Percentiles rank a stretch among this genome's conserved stretches.
phyloP scores from a whole-genome alignment of 2,113 vertebrate species.

The Thymallus thymallus region DNA sequence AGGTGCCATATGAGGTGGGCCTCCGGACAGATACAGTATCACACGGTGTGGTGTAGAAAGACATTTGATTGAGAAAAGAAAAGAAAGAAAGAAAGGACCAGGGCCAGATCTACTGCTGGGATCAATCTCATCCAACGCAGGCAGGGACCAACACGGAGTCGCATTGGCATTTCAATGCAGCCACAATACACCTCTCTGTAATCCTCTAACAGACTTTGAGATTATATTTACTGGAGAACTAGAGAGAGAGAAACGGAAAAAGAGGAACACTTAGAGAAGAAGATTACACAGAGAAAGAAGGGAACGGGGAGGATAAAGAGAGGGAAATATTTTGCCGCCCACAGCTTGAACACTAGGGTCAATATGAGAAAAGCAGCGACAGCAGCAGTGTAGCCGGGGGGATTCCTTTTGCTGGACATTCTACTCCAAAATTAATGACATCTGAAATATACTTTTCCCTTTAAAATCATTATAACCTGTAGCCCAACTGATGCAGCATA shows the following conservation, averaged over 20 bases:
- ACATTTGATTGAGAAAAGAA: constrained; percentile 16
- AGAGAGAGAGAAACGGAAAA: constrained; percentile 17
- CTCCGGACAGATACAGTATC: constrained; percentile 2
- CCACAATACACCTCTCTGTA: constrained; percentile 34
- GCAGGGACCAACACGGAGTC: constrained; percentile 4
- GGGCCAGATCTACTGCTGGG: constrained; percentile 23
- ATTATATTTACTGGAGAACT: constrained; percentile 47
- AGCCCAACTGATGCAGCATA: too few species aligned
- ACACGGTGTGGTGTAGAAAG: background rate
- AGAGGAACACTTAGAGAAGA: constrained; percentile 14
- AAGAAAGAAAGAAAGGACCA: constrained; percentile 34
- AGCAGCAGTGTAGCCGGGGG: too few species aligned
- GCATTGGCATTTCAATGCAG: constrained; percentile 53
- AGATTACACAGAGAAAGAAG: constrained; percentile 1
- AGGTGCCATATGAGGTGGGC: too few species aligned
- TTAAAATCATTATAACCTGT: too few species aligned
- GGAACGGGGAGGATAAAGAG: too few species aligned
- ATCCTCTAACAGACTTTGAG: constrained; percentile 52
- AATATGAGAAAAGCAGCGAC: too few species aligned
- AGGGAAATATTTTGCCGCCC: too few species aligned
- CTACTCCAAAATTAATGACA: too few species aligned
- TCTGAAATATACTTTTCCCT: too few species aligned
- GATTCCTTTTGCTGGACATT: too few species aligned
- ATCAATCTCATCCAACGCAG: constrained; percentile 42
- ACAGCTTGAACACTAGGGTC: too few species aligned